These are phyloP conservation scores for Sebastes iracundus DNA, from an alignment of 2,797 vertebrate genomes.

Conservation along the genomic window DNA sequence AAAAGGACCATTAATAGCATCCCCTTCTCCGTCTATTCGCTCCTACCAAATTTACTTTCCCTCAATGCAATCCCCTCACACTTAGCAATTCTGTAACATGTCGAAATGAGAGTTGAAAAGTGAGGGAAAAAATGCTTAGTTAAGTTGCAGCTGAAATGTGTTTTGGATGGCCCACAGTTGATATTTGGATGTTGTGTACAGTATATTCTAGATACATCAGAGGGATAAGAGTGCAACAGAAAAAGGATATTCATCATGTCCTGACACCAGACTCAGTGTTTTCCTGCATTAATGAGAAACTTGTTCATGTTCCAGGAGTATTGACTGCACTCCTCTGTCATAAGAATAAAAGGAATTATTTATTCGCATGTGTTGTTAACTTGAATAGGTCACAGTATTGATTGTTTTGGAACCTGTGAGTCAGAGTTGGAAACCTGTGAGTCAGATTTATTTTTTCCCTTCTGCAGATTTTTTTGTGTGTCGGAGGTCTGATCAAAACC, in stretches of 20 bases:
- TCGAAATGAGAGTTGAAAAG: slow-evolving; percentile 1
- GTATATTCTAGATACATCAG: neutral
- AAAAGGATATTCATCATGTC: neutral
- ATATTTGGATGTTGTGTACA: slow-evolving; percentile 1
- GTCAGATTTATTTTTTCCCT: neutral
- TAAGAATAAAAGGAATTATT: neutral
- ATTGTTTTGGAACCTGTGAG: slow-evolving; percentile 32
- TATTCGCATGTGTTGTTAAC: slow-evolving; percentile 16
- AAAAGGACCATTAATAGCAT: slow-evolving; percentile 33
- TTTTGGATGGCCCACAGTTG: neutral
- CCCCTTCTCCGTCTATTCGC: slow-evolving; percentile 1
- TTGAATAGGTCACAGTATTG: slow-evolving; percentile 40
- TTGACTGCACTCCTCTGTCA: neutral
- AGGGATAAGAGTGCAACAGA: neutral
- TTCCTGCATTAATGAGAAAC: neutral
- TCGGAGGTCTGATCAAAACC: slow-evolving; percentile 35
- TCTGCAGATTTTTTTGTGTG: slow-evolving; percentile 13
- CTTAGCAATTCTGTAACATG: slow-evolving; percentile 10
- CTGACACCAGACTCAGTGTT: neutral
- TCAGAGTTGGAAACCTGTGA: slow-evolving; percentile 22
- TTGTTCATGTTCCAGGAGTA: slow-evolving; percentile 16
- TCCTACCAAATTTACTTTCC: slow-evolving; percentile 2
- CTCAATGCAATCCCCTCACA: neutral
- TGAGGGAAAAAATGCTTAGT: neutral
- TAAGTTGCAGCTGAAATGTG: neutral